Conservation (phyloP, 2,797 vertebrate genomes). For the Rhabdomys pumilio region DNA sequence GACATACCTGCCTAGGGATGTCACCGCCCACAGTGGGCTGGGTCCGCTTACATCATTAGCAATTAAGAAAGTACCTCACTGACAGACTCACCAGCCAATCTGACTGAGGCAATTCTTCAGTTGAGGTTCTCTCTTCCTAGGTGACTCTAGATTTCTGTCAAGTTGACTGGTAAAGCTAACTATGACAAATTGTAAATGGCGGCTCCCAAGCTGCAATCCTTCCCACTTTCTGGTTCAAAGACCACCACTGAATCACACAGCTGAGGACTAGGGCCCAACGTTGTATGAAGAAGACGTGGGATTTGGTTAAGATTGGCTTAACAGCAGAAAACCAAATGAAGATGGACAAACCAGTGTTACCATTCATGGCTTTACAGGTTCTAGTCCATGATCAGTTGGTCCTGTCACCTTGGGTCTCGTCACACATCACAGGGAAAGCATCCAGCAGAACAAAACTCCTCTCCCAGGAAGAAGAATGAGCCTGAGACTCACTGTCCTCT, state of each 20-base stretch:
- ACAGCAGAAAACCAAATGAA: conserved; percentile 20
- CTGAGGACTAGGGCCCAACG: neutral
- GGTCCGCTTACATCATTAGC: neutral
- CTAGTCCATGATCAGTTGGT: too few relatives aligned
- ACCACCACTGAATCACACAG: neutral
- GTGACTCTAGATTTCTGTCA: neutral
- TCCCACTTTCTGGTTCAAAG: neutral
- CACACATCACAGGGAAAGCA: neutral
- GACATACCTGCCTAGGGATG: neutral
- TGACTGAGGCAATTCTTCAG: neutral
- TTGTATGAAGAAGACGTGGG: neutral
- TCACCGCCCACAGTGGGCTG: neutral
- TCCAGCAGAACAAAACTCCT: neutral
- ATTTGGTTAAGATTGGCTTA: conserved; percentile 27
- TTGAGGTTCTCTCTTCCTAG: neutral
- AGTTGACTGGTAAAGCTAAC: neutral
- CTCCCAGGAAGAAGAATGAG: neutral
- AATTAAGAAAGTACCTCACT: neutral
- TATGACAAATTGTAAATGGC: neutral
- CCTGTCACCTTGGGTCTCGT: neutral
- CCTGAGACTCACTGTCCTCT: neutral
- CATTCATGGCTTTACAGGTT: neutral
- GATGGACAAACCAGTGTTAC: neutral
- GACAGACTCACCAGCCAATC: neutral
- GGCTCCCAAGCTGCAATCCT: neutral